A percentile compares a stretch with the other conserved stretches of the same genome.
phyloP scores from a whole-genome alignment of 2,888 invertebrate genomes.

The Archips xylosteana region DNA sequence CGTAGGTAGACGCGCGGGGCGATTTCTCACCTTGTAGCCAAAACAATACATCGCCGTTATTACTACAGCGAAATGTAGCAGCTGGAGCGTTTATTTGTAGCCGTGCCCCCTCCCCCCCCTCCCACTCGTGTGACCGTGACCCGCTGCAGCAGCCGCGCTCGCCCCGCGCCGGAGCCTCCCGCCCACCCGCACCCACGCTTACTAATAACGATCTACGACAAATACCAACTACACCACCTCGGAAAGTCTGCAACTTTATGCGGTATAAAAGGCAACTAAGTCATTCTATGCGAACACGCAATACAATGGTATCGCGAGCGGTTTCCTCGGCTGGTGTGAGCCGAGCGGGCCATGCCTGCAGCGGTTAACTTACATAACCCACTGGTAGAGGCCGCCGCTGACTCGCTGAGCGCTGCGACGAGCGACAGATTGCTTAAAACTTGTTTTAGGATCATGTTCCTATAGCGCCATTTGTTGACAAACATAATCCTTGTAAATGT shows the following conservation, averaged over 20 bases:
- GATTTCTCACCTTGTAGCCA: neutral
- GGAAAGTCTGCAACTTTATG: neutral
- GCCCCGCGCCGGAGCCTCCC: constrained; percentile 16
- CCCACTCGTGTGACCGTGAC: constrained; percentile 23
- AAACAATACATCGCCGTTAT: neutral
- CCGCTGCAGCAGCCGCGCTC: constrained; percentile 20
- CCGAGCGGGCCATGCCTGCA: neutral
- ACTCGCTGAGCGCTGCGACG: neutral
- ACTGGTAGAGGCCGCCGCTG: neutral
- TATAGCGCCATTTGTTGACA: constrained; percentile 15
- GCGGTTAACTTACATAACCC: neutral
- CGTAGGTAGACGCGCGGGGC: neutral
- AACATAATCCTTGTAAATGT: constrained; percentile 22
- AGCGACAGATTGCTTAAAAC: neutral
- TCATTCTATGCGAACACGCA: neutral
- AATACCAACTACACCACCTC: neutral
- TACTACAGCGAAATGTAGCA: neutral
- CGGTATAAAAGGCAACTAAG: neutral
- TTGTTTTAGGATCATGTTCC: constrained; percentile 1
- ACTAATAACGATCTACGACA: constrained; percentile 26
- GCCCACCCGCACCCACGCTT: constrained; percentile 23
- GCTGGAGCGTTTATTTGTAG: constrained; percentile 9
- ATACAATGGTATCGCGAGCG: neutral
- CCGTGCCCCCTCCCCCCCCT: neutral
- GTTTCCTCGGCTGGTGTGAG: too few relatives aligned